Conservation (phyloP, 53 echinoderm and acorn worm species). For the Crossaster papposus region DNA sequence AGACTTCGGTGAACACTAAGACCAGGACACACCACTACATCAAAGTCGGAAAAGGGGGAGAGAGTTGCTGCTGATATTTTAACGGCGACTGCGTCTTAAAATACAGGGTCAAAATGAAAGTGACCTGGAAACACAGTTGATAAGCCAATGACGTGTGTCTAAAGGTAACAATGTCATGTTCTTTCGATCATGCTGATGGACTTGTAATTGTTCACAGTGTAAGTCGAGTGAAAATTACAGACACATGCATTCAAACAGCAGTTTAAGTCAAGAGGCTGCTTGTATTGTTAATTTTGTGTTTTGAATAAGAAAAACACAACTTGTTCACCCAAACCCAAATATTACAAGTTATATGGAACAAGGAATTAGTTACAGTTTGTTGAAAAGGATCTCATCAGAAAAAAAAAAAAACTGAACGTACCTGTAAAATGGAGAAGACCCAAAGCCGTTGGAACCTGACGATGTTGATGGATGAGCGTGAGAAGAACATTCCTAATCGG, state of each 20-base stretch:
- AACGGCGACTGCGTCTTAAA: background rate
- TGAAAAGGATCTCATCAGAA: background rate
- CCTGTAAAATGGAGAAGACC: conserved; percentile 74
- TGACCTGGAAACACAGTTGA: no score
- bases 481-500: conserved; percentile 69
- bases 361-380: background rate
- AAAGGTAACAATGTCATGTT: no score
- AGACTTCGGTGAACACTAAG: conserved; percentile 14
- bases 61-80: background rate
- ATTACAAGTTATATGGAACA: background rate
- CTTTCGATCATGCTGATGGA: no score
- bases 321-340: no score
- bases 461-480: conserved; percentile 66
- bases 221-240: no score
- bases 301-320: no score
- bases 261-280: no score
- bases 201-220: no score
- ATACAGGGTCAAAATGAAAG: no score
- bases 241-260: no score
- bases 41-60: background rate
- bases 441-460: conserved; percentile 57
- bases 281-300: no score
- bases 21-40: conserved; percentile 22
- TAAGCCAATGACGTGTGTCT: no score
- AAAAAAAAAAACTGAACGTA: background rate